Evolutionary conservation across 2,113 vertebrate genomes (phyloP).

Genomic region (Melanostigma gelatinosum): DNA sequence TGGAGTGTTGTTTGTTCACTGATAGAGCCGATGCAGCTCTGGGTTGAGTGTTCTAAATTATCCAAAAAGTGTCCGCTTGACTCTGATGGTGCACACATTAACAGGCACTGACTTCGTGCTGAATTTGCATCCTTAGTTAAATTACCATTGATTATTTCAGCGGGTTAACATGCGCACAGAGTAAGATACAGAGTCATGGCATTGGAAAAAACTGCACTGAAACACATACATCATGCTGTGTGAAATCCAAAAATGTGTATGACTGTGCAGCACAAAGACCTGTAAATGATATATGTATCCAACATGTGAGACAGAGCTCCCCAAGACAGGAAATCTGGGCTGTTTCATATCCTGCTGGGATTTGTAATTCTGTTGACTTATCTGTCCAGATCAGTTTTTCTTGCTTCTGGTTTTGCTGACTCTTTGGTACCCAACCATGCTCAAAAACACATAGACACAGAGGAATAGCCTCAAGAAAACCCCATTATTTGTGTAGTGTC

Average conservation of each 20-base stretch:
- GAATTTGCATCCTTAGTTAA: conserved; percentile 17
- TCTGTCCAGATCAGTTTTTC: conserved; percentile 66
- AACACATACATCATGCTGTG: not conserved
- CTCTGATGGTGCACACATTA: not conserved
- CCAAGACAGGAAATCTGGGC: conserved; percentile 36
- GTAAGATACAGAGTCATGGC: not conserved
- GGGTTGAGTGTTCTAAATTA: not conserved
- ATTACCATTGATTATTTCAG: conserved; percentile 24
- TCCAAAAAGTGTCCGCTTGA: conserved; percentile 2
- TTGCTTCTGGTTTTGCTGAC: conserved; percentile 67
- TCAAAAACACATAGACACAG: not conserved
- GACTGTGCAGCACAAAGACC: not conserved
- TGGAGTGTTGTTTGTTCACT: conserved; percentile 31
- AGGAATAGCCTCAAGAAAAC: not conserved
- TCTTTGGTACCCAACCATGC: not conserved
- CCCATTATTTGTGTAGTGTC: not conserved
- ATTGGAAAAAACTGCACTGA: too few relatives aligned
- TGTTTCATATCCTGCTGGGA: conserved; percentile 53
- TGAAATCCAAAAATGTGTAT: conserved; percentile 13
- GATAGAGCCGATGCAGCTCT: not conserved
- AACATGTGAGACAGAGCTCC: conserved; percentile 18
- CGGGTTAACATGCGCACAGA: not conserved
- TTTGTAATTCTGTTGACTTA: conserved; percentile 68
- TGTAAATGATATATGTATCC: conserved; percentile 6
- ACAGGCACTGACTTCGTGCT: not conserved